Conservation (phyloP, 2,113 vertebrate species). For the Bombycilla garrulus region DNA sequence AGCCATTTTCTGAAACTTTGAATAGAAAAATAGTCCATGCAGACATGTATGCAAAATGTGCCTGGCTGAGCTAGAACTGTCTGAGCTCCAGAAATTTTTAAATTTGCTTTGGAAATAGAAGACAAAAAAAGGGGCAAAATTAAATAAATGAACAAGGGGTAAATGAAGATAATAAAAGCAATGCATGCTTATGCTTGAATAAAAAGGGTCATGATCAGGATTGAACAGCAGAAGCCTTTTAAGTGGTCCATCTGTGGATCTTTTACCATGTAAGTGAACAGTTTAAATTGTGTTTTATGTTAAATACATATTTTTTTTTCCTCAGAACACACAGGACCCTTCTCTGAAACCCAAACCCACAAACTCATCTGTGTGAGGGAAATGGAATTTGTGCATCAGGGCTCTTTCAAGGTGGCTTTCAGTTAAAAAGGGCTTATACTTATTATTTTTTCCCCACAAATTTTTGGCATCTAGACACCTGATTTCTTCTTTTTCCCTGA, state of each 20-base stretch:
- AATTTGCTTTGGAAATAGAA: not conserved
- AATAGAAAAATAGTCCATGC: not conserved
- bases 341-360: not conserved
- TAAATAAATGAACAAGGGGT: not conserved
- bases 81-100: not conserved
- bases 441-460: not conserved
- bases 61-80: not conserved
- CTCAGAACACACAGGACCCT: not conserved
- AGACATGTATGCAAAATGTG: fast-evolving
- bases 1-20: not conserved
- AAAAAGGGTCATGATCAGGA: not conserved
- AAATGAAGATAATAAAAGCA: not conserved
- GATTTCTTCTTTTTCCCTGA: not conserved
- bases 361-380: not conserved
- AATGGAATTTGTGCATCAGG: not conserved
- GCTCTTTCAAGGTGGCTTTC: not conserved
- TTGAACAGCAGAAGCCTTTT: not conserved
- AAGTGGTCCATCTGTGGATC: not conserved
- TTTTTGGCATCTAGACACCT: not conserved
- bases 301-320: not conserved
- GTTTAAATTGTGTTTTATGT: not conserved
- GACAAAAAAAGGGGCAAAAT: not conserved
- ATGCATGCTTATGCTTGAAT: not conserved
- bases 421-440: fast-evolving
- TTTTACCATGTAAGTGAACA: not conserved